Evolutionary conservation across 2,113 vertebrate genomes (phyloP).

Genomic region (Turdus rufiventris): DNA sequence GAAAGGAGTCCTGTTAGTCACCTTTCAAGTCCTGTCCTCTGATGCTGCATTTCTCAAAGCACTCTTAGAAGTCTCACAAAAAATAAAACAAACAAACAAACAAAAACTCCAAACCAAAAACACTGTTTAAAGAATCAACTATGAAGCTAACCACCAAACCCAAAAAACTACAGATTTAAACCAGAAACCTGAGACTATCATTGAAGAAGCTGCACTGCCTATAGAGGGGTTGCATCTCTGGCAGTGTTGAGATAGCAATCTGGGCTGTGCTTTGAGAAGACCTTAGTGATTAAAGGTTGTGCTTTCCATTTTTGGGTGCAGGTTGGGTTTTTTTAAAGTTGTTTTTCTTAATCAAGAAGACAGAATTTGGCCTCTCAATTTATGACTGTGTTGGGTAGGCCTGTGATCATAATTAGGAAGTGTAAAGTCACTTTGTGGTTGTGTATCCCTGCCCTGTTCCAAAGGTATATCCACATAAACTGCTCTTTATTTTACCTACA

Average conservation of each 20-base stretch:
- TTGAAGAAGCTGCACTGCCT: not conserved
- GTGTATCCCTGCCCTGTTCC: not conserved
- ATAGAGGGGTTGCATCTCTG: not conserved
- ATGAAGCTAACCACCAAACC: fast-evolving
- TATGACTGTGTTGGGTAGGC: not conserved
- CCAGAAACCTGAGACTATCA: not conserved
- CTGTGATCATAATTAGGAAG: not conserved
- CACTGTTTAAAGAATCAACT: fast-evolving
- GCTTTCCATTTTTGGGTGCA: not conserved
- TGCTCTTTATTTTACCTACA: not conserved
- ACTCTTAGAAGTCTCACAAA: not conserved
- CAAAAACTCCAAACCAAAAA: too few relatives aligned
- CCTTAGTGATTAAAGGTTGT: not conserved
- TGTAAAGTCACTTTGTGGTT: not conserved
- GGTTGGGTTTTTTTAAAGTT: not conserved
- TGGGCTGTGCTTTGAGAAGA: not conserved
- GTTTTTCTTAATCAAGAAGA: not conserved
- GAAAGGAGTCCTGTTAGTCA: not conserved
- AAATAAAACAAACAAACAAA: not conserved
- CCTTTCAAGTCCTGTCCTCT: not conserved
- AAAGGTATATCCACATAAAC: not conserved
- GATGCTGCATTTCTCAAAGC: not conserved
- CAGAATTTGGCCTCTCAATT: fast-evolving
- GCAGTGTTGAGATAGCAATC: not conserved
- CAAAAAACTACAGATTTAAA: not conserved